These are phyloP conservation scores for Catharus minimus DNA, from an alignment of 2,113 vertebrate genomes.

Conservation along the genomic window DNA sequence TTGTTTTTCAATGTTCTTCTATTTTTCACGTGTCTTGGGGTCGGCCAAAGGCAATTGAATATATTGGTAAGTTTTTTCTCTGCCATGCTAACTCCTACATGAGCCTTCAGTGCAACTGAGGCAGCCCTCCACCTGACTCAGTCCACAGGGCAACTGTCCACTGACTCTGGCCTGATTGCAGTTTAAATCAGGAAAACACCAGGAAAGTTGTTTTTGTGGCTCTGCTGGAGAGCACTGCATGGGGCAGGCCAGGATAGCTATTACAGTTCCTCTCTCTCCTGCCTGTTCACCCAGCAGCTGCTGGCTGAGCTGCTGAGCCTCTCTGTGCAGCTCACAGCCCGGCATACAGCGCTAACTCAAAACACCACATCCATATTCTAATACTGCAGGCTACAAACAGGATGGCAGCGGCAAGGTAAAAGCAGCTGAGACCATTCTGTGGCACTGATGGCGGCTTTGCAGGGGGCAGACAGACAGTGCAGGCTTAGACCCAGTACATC, in stretches of 20 bases:
- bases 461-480: neutral
- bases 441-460: neutral
- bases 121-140: neutral
- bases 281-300: neutral
- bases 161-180: neutral
- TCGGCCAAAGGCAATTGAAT: neutral
- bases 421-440: neutral
- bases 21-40: neutral
- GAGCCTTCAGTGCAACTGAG: neutral
- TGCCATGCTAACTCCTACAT: neutral
- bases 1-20: neutral
- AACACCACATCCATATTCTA: neutral
- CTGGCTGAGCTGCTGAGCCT: neutral
- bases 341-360: fast-evolving
- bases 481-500: neutral
- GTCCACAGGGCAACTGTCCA: neutral
- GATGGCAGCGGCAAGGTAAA: neutral
- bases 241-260: neutral
- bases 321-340: neutral
- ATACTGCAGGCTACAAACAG: neutral
- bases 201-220: neutral
- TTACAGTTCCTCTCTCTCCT: neutral
- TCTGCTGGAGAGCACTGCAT: neutral
- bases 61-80: neutral
- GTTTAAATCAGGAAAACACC: neutral